Conservation (phyloP, 2,113 vertebrate genomes). For the Fregetta grallaria region DNA sequence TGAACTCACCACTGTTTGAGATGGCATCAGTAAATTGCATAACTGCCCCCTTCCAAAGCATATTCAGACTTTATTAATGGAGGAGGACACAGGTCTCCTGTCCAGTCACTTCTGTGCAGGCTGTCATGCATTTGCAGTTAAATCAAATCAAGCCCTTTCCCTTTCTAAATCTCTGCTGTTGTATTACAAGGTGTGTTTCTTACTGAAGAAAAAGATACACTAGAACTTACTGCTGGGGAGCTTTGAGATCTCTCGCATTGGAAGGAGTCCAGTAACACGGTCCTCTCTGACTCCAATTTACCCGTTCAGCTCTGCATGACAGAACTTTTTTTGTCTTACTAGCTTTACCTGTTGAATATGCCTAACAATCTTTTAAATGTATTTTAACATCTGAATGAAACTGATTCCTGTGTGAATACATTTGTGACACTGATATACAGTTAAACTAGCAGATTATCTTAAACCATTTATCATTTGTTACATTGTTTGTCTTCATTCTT, state of each 20-base stretch:
- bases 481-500: neutral
- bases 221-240: neutral
- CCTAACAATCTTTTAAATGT: neutral
- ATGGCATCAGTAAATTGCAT: slow-evolving; percentile 8
- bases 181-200: neutral
- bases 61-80: neutral
- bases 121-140: neutral
- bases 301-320: neutral
- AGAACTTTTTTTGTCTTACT: neutral
- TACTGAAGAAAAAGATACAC: neutral
- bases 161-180: neutral
- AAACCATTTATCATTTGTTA: neutral
- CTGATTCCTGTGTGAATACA: neutral
- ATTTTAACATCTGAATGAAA: neutral
- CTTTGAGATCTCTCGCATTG: neutral
- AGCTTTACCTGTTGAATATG: neutral
- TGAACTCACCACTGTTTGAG: neutral
- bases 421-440: neutral
- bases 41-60: neutral
- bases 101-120: neutral
- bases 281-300: neutral
- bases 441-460: neutral
- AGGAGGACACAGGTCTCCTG: neutral
- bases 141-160: neutral
- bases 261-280: neutral